These are phyloP conservation scores for Antechinus stuartii DNA, from an alignment of 2,113 vertebrate genomes.

Conservation along the genomic window DNA sequence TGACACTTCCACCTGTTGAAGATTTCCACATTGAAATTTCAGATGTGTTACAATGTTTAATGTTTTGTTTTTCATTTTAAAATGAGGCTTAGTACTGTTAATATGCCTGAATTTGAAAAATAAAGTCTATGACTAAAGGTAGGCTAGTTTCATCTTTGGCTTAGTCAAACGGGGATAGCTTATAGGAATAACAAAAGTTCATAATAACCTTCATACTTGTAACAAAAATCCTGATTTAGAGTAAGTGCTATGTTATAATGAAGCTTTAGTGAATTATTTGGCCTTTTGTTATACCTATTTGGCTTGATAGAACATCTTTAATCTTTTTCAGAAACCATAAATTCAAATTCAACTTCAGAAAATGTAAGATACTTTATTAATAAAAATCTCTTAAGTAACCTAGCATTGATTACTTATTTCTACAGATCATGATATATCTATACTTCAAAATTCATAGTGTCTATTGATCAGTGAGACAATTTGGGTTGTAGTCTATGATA, in stretches of 20 bases:
- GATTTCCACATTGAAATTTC: background rate
- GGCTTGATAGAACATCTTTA: background rate
- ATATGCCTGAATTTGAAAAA: background rate
- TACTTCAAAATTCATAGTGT: background rate
- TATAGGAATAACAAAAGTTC: background rate
- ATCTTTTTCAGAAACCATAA: background rate
- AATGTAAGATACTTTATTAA: background rate
- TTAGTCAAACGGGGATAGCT: background rate
- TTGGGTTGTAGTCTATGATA: background rate
- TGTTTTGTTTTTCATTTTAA: background rate
- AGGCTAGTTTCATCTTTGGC: background rate
- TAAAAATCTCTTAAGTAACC: background rate
- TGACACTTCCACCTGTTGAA: background rate
- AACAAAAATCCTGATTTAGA: background rate
- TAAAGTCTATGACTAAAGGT: background rate
- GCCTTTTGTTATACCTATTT: background rate
- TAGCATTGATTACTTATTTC: background rate
- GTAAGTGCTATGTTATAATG: background rate
- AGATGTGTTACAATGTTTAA: background rate
- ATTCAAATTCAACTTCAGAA: background rate
- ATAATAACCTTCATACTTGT: background rate
- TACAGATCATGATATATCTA: background rate
- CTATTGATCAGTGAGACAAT: background rate
- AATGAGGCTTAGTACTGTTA: background rate
- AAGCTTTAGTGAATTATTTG: background rate